Percentiles rank a stretch among this genome's conserved stretches.
These are phyloP conservation scores for Sclerurus mexicanus DNA, from an alignment of 2,113 vertebrate species.

Conservation along the genomic window DNA sequence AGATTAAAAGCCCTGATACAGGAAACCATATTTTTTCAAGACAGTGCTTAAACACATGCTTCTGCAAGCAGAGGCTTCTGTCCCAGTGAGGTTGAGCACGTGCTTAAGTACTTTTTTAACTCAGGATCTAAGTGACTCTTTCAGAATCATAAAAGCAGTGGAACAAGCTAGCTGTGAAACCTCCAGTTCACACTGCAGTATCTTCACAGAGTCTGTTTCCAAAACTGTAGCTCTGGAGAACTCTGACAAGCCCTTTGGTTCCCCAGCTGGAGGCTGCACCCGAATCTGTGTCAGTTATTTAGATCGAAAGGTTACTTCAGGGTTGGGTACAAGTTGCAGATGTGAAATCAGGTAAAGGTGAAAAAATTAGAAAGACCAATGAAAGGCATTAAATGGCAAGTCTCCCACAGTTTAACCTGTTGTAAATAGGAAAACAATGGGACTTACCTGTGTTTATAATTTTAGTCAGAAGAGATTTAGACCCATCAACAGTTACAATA, in stretches of 20 bases:
- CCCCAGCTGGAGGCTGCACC: background rate
- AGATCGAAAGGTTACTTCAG: background rate
- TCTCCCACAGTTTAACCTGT: background rate
- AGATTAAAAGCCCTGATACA: slow-evolving; percentile 64
- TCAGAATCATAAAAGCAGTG: background rate
- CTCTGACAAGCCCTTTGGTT: background rate
- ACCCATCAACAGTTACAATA: background rate
- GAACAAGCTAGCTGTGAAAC: background rate
- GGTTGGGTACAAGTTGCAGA: background rate
- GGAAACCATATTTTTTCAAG: slow-evolving; percentile 60
- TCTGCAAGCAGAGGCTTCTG: slow-evolving; percentile 35
- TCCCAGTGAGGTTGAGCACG: background rate
- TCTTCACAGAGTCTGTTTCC: background rate
- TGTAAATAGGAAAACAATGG: background rate
- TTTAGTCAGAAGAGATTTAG: background rate
- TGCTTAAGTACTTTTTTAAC: background rate
- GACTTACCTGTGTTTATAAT: background rate
- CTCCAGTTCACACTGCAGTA: background rate
- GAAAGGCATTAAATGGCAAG: background rate
- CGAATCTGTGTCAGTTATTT: background rate
- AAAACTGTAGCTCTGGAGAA: background rate
- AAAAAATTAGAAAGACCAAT: background rate
- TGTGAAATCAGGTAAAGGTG: background rate
- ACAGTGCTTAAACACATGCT: slow-evolving; percentile 36
- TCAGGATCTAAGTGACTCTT: background rate